Percentiles rank a stretch among this genome's conserved stretches.
Conservation (phyloP, 53 echinoderm and acorn worm genomes). For the Zoroaster sp. region DNA sequence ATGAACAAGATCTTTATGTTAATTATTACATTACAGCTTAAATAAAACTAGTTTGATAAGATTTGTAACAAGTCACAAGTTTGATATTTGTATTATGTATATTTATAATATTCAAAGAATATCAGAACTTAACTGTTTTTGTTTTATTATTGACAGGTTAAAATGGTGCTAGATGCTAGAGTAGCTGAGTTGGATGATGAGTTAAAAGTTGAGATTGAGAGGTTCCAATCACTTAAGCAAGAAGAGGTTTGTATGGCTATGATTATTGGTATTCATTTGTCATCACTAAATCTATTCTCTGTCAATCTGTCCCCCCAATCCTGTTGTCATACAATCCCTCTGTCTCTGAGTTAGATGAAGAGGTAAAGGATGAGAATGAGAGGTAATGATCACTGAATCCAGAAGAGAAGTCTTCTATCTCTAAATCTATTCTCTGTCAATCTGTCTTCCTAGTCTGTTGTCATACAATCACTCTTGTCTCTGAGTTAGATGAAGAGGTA, state of each 20-base stretch:
- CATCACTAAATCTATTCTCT: neutral
- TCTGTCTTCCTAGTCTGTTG: neutral
- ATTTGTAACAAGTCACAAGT: neutral
- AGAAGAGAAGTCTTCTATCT: conserved; percentile 51
- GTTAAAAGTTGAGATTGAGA: conserved; percentile 54
- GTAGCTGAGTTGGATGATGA: conserved; percentile 75
- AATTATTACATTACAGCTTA: too few relatives aligned
- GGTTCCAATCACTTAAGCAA: conserved; percentile 50
- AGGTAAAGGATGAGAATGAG: too few relatives aligned
- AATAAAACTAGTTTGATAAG: neutral
- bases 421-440: neutral
- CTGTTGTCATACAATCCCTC: neutral
- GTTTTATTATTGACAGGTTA: conserved; percentile 53
- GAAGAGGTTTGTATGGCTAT: conserved; percentile 56
- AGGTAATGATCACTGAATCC: too few relatives aligned
- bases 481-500: too few relatives aligned
- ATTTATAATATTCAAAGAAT: neutral
- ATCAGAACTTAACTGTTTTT: neutral
- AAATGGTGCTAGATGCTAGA: conserved; percentile 68
- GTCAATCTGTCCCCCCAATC: neutral
- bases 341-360: too few relatives aligned
- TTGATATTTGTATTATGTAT: neutral
- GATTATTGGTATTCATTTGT: neutral
- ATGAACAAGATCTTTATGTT: too few relatives aligned
- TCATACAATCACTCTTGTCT: too few relatives aligned